These are phyloP conservation scores for Drosophila repletoides DNA, from an alignment of 1,140 invertebrate genomes.

Conservation along the genomic window DNA sequence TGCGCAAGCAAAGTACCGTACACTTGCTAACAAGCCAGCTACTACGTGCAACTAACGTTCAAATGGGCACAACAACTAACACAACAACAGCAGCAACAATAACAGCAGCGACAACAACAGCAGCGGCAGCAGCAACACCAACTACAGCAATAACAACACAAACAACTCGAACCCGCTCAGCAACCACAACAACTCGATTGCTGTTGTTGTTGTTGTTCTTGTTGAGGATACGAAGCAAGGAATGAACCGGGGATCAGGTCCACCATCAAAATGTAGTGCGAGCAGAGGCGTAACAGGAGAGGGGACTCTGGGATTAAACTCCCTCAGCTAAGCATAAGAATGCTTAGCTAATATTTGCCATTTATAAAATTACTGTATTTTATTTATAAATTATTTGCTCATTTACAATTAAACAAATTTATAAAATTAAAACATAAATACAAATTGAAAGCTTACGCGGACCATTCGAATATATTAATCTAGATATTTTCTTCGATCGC, in stretches of 20 bases:
- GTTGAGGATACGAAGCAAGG: conserved; percentile 37
- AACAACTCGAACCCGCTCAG: conserved; percentile 35
- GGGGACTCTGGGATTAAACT: too few relatives aligned
- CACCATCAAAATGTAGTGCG: conserved; percentile 25
- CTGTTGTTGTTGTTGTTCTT: conserved; percentile 19
- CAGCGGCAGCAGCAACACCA: conserved; percentile 26
- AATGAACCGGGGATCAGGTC: conserved; percentile 32
- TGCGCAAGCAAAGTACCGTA: conserved; percentile 61
- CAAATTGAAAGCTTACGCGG: too few relatives aligned
- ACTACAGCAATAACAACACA: conserved; percentile 22
- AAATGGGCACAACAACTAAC: conserved; percentile 55
- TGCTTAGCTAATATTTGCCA: too few relatives aligned
- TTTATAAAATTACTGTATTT: too few relatives aligned
- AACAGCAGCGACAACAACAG: conserved; percentile 9
- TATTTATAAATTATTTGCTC: too few relatives aligned
- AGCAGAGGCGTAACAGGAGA: too few relatives aligned
- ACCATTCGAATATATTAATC: too few relatives aligned
- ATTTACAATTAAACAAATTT: too few relatives aligned
- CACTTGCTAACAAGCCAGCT: conserved; percentile 72
- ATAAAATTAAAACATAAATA: too few relatives aligned
- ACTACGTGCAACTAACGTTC: conserved; percentile 67
- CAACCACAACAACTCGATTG: conserved; percentile 25
- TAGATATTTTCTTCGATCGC: too few relatives aligned
- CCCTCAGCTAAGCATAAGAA: too few relatives aligned
- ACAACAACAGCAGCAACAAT: conserved; percentile 30